Evolutionary conservation across 53 echinoderm and acorn worm genomes (phyloP), one percentile per base, ranked within the genome.

Genomic region (Arbacia lixula): DNA sequence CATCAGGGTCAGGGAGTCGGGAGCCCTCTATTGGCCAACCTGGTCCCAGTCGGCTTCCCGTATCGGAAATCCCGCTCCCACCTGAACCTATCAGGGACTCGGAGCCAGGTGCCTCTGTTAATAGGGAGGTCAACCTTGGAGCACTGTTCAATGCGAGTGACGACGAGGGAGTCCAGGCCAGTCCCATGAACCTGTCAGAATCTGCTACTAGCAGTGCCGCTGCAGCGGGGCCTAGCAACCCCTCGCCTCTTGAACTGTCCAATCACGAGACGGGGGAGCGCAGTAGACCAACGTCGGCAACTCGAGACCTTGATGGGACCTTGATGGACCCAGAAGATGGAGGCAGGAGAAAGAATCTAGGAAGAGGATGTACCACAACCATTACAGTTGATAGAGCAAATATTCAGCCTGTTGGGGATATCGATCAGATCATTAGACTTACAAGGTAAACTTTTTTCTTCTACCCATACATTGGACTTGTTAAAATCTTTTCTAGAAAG

Each of bases 301-400:
- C 82, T 0, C 62, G 82, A 33, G 82, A 81, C 64, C 28, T 81
- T n/a, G 82, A 81, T 49, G 63, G 43, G 10, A 58, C 77, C 29
- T n/a, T n/a, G n/a, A n/a, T n/a, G n/a, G 82, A 81, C 42, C 82
- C 82, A 26, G 82, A 81, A 51, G 82, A 64, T 49, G 82, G 82
- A 9, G 82, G 82, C 5, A 81, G 64, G 6, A 81, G 82, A 64
- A 81, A 81, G 63, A n/a, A 29, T 63, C 34, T 64, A 1, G 52
- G 73, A 26, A 56, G 71, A 41, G 54, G 84, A 24, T 57, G 72
- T 12, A 28, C 71, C 26, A 39, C 85, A 30, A 85, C 85, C 39
- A 60, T 85, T 8, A 85, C 85, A 26, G 73, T 85, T 16, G 73
- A 85, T 50, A 31, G 71, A 60, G 55, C 85, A 31, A 39, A 85